Percentiles rank a stretch among this genome's conserved stretches.
Conservation (phyloP, 2,888 invertebrate genomes). For the Trachelus tabidus region DNA sequence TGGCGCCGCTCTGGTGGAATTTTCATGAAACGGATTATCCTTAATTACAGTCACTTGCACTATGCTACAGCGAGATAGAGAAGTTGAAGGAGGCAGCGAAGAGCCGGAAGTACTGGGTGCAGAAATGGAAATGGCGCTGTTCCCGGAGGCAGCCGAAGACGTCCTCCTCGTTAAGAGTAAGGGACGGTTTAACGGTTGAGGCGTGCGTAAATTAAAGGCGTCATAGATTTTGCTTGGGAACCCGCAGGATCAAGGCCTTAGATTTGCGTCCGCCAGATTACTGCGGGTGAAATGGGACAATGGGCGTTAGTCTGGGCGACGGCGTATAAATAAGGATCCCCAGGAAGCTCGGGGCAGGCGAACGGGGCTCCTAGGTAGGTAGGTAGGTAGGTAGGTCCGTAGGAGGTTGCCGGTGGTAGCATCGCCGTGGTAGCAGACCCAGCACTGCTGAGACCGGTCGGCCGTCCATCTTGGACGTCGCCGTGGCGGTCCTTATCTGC, state of each 20-base stretch:
- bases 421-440: constrained; percentile 20
- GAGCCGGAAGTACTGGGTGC: background rate
- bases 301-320: constrained; percentile 64
- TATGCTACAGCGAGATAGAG: background rate
- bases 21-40: background rate
- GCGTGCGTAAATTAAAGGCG: constrained; percentile 63
- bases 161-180: background rate
- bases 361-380: constrained; percentile 21
- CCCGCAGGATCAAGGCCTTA: constrained; percentile 66
- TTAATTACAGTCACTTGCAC: background rate
- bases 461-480: constrained; percentile 66
- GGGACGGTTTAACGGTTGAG: constrained; percentile 13
- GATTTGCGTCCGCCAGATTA: constrained; percentile 67
- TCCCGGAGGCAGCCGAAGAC: background rate
- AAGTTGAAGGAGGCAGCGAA: background rate
- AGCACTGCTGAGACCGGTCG: constrained; percentile 58
- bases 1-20: background rate
- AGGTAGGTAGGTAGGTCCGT: constrained; percentile 19
- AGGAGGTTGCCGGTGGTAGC: constrained; percentile 52
- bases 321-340: constrained; percentile 65
- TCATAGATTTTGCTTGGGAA: constrained; percentile 65
- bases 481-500: constrained; percentile 65
- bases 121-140: background rate
- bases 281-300: constrained; percentile 65
- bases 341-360: constrained; percentile 54